Evolutionary conservation across 2,797 vertebrate species (phyloP).

Genomic region (Botia kubotai): DNA sequence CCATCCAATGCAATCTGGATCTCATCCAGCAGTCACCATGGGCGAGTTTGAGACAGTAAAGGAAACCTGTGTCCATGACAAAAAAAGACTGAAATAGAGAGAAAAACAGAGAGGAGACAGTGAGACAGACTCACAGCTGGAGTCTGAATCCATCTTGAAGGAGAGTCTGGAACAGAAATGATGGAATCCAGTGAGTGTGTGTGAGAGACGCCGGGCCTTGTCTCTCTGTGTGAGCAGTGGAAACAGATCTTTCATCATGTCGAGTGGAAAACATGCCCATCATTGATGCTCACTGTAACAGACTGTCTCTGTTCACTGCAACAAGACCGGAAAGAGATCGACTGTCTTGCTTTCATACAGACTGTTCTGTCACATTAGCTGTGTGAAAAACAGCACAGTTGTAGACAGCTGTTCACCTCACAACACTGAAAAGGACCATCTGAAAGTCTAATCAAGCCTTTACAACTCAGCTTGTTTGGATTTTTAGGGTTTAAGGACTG

Average conservation of each 20-base stretch:
- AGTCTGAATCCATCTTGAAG: conserved; percentile 36
- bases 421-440: conserved; percentile 17
- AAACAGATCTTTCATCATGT: conserved; percentile 31
- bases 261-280: conserved; percentile 25
- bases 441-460: too few relatives aligned
- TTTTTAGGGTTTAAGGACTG: too few relatives aligned
- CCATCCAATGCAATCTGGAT: conserved; percentile 24
- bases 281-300: conserved; percentile 18
- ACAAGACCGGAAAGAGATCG: conserved; percentile 13
- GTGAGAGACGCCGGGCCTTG: conserved; percentile 2
- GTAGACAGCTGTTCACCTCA: conserved; percentile 1
- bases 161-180: conserved; percentile 31
- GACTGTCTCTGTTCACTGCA: conserved; percentile 36
- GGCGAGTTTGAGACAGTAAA: conserved; percentile 33
- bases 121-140: conserved; percentile 43
- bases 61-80: not conserved
- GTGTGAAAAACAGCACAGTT: conserved; percentile 3
- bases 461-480: too few relatives aligned
- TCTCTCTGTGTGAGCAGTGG: conserved; percentile 31
- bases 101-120: not conserved
- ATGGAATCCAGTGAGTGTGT: conserved; percentile 25
- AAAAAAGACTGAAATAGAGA: not conserved
- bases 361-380: conserved; percentile 23
- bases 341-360: not conserved
- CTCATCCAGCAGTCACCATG: conserved; percentile 32